These are phyloP conservation scores for Egretta garzetta DNA, from an alignment of 2,113 vertebrate genomes.

Conservation along the genomic window DNA sequence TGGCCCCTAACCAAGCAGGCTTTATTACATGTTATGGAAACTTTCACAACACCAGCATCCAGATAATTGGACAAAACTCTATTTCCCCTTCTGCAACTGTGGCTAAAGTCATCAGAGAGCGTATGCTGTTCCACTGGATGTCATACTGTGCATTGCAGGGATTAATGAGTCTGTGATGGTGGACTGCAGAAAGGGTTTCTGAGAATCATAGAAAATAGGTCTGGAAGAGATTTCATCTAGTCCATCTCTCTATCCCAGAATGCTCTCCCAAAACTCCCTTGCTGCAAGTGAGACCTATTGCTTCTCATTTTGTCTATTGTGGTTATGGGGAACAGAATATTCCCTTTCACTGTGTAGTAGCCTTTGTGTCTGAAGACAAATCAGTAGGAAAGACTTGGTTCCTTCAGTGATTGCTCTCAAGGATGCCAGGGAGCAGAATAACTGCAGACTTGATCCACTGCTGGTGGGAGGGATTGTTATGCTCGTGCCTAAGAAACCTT, in stretches of 20 bases:
- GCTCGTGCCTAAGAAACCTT: neutral
- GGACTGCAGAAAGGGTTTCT: neutral
- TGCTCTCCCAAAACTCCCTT: neutral
- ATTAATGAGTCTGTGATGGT: neutral
- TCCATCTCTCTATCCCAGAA: neutral
- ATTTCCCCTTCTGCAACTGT: neutral
- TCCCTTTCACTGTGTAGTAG: neutral
- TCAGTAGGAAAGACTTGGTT: neutral
- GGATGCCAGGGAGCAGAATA: neutral
- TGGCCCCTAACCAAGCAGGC: neutral
- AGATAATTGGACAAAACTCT: neutral
- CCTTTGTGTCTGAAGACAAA: neutral
- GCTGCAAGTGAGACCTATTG: neutral
- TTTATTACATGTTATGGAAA: conserved; percentile 1
- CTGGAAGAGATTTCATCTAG: neutral
- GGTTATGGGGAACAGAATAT: neutral
- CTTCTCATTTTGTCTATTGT: neutral
- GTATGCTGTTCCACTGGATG: neutral
- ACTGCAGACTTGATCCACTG: neutral
- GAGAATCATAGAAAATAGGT: neutral
- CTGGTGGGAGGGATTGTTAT: neutral
- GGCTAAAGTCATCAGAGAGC: neutral
- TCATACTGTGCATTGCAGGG: neutral
- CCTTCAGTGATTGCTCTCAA: neutral
- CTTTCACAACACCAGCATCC: conserved; percentile 17